Evolutionary conservation across 2,888 invertebrate genomes (phyloP).

Genomic region (Aleiodes alternator): DNA sequence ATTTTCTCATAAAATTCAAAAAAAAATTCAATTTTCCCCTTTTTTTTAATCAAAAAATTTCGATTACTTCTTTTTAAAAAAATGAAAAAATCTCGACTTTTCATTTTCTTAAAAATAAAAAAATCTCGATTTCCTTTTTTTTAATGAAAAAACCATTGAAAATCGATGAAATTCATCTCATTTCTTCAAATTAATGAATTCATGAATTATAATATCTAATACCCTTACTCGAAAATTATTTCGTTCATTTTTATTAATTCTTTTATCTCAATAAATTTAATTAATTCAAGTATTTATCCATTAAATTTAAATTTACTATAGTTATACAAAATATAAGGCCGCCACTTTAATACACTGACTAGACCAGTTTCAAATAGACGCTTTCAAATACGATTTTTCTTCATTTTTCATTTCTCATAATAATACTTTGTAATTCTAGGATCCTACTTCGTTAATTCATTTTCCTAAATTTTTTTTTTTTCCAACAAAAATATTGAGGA

Average conservation of each 20-base stretch:
- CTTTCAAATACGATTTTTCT: constrained; percentile 51
- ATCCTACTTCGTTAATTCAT: constrained; percentile 39
- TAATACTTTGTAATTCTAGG: constrained; percentile 48
- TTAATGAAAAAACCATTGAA: not conserved
- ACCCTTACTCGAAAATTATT: constrained; percentile 35
- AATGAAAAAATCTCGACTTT: too few relatives aligned
- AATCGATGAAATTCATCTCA: not conserved
- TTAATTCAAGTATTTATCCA: constrained; percentile 44
- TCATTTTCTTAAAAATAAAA: not conserved
- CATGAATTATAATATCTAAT: constrained; percentile 23
- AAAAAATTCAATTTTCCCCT: too few relatives aligned
- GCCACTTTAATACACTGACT: constrained; percentile 75
- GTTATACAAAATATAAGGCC: constrained; percentile 75
- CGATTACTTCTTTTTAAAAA: too few relatives aligned
- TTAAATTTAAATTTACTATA: constrained; percentile 58
- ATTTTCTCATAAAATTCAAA: too few relatives aligned
- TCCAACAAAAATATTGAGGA: constrained; percentile 67
- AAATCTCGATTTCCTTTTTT: too few relatives aligned
- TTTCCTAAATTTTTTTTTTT: constrained; percentile 43
- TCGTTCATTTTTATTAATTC: constrained; percentile 52
- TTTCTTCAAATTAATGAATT: constrained; percentile 23
- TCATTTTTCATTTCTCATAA: constrained; percentile 37
- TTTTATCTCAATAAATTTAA: constrained; percentile 47
- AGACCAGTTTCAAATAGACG: constrained; percentile 71
- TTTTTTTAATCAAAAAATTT: too few relatives aligned